phyloP scores from a whole-genome alignment of 2,797 vertebrate genomes.

The Lacerta agilis region DNA sequence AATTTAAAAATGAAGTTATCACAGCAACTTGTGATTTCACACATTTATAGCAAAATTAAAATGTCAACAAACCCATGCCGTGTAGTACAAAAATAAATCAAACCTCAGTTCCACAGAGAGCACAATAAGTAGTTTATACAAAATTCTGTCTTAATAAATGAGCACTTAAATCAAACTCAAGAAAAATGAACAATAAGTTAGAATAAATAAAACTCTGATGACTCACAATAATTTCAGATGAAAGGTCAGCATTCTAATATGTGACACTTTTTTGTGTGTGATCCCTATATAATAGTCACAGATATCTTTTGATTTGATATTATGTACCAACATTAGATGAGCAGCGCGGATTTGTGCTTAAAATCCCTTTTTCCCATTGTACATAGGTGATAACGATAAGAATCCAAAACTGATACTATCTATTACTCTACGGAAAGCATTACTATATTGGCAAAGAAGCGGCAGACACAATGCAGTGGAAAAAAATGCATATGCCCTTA shows the following conservation, averaged over 20 bases:
- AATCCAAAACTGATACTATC: constrained; percentile 96
- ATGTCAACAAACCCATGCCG: constrained; percentile 99
- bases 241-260: constrained; percentile 98
- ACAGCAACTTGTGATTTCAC: constrained; percentile 99
- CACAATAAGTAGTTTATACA: constrained; percentile 99
- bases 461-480: constrained; percentile 95
- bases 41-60: constrained; percentile 99
- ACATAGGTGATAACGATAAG: constrained; percentile 92
- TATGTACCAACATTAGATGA: constrained; percentile 95
- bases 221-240: constrained; percentile 97
- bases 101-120: constrained; percentile 99
- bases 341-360: constrained; percentile 99
- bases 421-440: constrained; percentile 99
- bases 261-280: constrained; percentile 88
- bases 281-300: constrained; percentile 96
- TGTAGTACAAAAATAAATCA: constrained; percentile 99
- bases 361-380: constrained; percentile 93
- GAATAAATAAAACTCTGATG: constrained; percentile 98
- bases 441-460: constrained; percentile 98
- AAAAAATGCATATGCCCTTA: constrained; percentile 91
- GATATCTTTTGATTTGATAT: constrained; percentile 92
- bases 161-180: constrained; percentile 95
- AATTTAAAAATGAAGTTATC: constrained; percentile 99
- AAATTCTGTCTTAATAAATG: constrained; percentile 99
- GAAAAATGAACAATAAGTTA: constrained; percentile 93